Percentiles rank a stretch among this genome's conserved stretches.
These are phyloP conservation scores for Sarcophaga carnaria DNA, from an alignment of 2,888 invertebrate species.

Conservation along the genomic window DNA sequence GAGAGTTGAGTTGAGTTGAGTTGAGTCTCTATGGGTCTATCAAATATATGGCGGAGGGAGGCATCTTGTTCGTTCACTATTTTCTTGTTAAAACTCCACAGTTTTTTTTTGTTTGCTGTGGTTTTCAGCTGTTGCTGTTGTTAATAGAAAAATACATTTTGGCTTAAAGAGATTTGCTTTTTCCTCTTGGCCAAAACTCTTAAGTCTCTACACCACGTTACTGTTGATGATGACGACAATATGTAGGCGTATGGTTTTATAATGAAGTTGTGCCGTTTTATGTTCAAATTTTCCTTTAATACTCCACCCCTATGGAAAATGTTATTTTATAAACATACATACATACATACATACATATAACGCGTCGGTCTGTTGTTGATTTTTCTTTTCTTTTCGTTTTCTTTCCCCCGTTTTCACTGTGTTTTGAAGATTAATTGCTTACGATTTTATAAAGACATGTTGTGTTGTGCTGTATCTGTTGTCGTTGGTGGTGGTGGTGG, in stretches of 20 bases:
- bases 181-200: no score
- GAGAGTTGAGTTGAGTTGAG: no score
- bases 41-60: not conserved
- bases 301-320: constrained; percentile 54
- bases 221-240: constrained; percentile 57
- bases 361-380: not conserved
- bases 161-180: no score
- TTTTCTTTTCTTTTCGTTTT: not conserved
- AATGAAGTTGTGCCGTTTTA: constrained; percentile 68
- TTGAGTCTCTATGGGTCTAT: not conserved
- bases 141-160: no score
- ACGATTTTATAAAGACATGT: constrained; percentile 63
- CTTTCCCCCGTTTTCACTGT: not conserved
- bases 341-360: no score
- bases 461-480: constrained; percentile 32
- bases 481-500: constrained; percentile 1
- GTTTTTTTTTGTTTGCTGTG: not conserved
- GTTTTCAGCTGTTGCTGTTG: constrained; percentile 18
- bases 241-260: constrained; percentile 68
- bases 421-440: constrained; percentile 66
- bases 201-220: no score
- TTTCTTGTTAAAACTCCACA: constrained; percentile 25
- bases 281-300: constrained; percentile 33
- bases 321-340: constrained; percentile 14
- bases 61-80: constrained; percentile 19